Base-by-base conservation (phyloP, 2,797 vertebrate species). In the Menidia menidia region DNA sequence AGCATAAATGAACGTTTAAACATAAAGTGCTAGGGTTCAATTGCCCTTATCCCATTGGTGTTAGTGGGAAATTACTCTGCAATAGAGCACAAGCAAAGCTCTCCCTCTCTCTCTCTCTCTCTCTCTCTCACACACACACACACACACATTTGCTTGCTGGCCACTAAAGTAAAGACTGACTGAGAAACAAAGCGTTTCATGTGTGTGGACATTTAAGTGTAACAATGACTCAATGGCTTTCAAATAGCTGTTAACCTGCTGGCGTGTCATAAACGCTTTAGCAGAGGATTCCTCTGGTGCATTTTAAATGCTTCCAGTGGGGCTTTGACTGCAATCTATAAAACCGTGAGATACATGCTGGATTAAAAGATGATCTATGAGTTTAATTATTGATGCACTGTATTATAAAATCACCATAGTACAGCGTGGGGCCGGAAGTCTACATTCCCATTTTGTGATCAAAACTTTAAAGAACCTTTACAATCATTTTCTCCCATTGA, bases 1-100 rank as follows among this genome's bases (percentile, higher is more conserved):
- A 83, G 84, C 81, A 89, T 86, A 89, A 87, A 88, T 85, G 86
- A 88, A 60, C 82, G 82, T 92, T 92, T 89, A 90, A 91, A 88
- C 77, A 87, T 78, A 58, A 86, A 86, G 71, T 79, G 72, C 79
- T 71, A 64, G 78, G 67, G 83, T 89, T 91, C 88, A 92, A 91
- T 89, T 84, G 76, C 64, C 88, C 87, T 82, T 90, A 76, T 92
- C 87, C 71, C 60, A 76, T 88, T 80, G 72, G 67, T 66, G 79
- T 85, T 77, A 65, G 67, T 65, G 64, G 69, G 63, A 55, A 82
- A 88, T 90, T 75, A 78, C 68, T 75, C 55, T 54, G 60, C 61
- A 67, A 60, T 61, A 78, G 54, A 42, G 39, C 73, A 57, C 32
- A 71, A 74, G 63, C 52, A 70, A 41, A 66, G 52, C 72, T 54